Evolutionary conservation across 2,797 vertebrate genomes (phyloP).

Genomic region (Lithobates pipiens): DNA sequence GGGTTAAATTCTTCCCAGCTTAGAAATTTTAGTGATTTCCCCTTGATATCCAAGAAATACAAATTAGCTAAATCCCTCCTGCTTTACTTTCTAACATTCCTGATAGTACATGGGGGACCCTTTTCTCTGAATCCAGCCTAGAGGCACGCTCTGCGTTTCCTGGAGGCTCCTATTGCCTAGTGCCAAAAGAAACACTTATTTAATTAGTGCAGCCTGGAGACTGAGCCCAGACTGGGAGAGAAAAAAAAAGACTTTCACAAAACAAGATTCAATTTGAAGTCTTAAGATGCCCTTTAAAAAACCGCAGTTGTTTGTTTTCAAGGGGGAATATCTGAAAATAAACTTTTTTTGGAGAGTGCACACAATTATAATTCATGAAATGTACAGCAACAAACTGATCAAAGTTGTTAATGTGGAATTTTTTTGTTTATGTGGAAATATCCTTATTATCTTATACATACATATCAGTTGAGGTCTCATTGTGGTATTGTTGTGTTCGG

Average conservation of each 20-base stretch:
- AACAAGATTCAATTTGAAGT: constrained; percentile 38
- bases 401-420: neutral
- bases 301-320: neutral
- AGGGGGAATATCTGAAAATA: constrained; percentile 26
- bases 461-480: neutral
- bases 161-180: constrained; percentile 46
- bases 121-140: constrained; percentile 54
- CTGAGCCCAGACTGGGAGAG: constrained; percentile 20
- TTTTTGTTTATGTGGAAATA: neutral
- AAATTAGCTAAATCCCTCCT: constrained; percentile 59
- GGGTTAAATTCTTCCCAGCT: constrained; percentile 36
- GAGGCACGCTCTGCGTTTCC: constrained; percentile 54
- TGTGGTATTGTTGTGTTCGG: neutral
- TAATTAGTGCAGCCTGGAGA: constrained; percentile 58
- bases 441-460: neutral
- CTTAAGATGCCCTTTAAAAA: neutral
- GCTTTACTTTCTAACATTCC: constrained; percentile 60
- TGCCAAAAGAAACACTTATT: constrained; percentile 59
- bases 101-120: constrained; percentile 50
- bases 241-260: constrained; percentile 40
- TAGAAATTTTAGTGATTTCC: constrained; percentile 38
- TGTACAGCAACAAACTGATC: neutral
- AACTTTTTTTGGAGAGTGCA: neutral
- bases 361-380: neutral
- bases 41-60: constrained; percentile 54